These are phyloP conservation scores for Cinara cedri DNA, from an alignment of 2,888 invertebrate genomes.

Conservation along the genomic window DNA sequence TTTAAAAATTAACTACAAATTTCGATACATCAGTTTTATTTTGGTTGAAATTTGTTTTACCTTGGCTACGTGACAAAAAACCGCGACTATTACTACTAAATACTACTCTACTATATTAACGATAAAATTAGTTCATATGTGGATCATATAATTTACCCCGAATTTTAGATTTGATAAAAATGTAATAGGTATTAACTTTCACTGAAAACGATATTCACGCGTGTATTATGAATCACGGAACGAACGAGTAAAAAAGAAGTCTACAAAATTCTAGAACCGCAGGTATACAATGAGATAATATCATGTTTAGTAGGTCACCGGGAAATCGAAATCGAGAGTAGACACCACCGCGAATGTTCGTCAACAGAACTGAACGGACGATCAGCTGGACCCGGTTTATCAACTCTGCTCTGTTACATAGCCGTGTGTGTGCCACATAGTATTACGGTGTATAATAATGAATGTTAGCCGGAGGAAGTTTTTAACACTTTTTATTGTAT, in stretches of 20 bases:
- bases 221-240: neutral
- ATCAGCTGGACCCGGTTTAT: slow-evolving; percentile 54
- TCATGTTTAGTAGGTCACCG: slow-evolving; percentile 50
- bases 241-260: neutral
- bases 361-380: slow-evolving; percentile 1
- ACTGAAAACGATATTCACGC: no score
- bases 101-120: no score
- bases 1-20: no score
- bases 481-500: slow-evolving; percentile 37
- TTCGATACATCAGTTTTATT: no score
- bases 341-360: slow-evolving; percentile 1
- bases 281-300: slow-evolving; percentile 34
- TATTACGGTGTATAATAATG: slow-evolving; percentile 13
- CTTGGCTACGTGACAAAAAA: no score
- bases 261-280: slow-evolving; percentile 29
- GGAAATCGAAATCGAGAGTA: slow-evolving; percentile 55
- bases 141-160: no score
- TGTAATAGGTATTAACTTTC: no score
- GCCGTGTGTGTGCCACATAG: slow-evolving; percentile 16
- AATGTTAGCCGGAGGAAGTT: slow-evolving; percentile 37
- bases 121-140: no score
- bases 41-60: no score
- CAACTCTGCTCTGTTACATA: slow-evolving; percentile 44
- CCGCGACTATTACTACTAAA: no score
- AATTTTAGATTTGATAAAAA: no score